Conservation (phyloP, 2,797 vertebrate genomes). For the Pitangus sulphuratus region DNA sequence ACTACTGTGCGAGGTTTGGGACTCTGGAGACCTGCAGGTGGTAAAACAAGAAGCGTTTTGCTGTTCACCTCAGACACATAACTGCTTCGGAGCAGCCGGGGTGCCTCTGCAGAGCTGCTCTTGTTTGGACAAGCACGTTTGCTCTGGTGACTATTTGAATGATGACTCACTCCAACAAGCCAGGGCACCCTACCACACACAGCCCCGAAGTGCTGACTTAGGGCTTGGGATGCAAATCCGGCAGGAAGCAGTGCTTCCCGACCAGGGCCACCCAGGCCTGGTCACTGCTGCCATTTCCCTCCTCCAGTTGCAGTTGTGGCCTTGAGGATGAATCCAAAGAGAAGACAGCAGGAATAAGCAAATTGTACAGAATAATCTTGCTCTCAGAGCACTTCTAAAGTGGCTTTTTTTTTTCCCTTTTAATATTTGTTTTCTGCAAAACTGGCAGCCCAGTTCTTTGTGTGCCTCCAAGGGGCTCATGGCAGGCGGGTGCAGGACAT, state of each 20-base stretch:
- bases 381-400: neutral
- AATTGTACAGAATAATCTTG: neutral
- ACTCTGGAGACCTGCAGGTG: neutral
- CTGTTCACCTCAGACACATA: neutral
- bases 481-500: neutral
- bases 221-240: conserved; percentile 55
- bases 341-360: neutral
- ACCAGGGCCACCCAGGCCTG: neutral
- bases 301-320: neutral
- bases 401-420: neutral
- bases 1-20: accelerated
- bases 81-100: neutral
- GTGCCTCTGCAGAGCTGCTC: conserved; percentile 26
- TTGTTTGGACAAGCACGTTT: conserved; percentile 65
- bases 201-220: conserved; percentile 64
- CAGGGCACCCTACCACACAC: conserved; percentile 53
- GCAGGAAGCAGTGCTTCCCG: conserved; percentile 45
- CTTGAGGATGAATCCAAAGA: neutral
- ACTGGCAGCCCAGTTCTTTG: neutral
- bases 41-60: neutral
- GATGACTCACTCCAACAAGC: conserved; percentile 75
- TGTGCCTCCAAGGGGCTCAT: neutral
- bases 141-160: conserved; percentile 56
- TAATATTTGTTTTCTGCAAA: neutral
- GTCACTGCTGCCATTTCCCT: neutral